These are phyloP conservation scores for Tachypleus tridentatus DNA, from an alignment of 1,140 invertebrate species.

Conservation along the genomic window DNA sequence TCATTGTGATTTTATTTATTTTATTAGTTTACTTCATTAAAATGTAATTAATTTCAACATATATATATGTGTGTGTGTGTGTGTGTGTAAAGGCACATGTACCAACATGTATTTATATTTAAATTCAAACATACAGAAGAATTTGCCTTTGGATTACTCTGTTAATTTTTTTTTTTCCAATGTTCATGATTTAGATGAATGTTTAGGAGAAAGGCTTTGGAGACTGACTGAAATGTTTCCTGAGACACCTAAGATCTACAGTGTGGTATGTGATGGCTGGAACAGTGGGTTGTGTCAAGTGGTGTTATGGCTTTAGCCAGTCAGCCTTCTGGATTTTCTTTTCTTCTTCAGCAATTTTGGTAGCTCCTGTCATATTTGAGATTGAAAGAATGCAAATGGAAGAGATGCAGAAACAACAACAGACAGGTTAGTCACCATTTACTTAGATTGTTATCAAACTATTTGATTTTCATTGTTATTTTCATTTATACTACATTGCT, in stretches of 20 bases:
- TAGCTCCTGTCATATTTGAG: constrained; percentile 87
- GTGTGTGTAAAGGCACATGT: no score
- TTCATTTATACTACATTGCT: no score
- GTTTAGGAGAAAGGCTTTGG: constrained; percentile 63
- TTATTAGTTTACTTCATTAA: no score
- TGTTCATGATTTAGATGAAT: constrained; percentile 61
- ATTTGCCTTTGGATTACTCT: no score
- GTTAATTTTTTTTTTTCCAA: no score
- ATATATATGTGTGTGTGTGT: no score
- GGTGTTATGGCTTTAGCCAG: constrained; percentile 59
- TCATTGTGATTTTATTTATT: no score
- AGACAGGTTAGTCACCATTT: constrained; percentile 53
- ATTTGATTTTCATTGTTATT: no score
- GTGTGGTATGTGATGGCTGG: constrained; percentile 37
- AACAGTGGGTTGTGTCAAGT: constrained; percentile 30
- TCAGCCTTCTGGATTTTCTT: constrained; percentile 63
- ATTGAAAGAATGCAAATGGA: constrained; percentile 81
- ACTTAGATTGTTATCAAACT: no score
- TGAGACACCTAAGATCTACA: constrained; percentile 47
- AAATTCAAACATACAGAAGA: no score
- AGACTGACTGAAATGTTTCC: constrained; percentile 94
- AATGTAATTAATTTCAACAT: no score
- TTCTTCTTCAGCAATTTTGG: constrained; percentile 75
- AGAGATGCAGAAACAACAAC: constrained; percentile 81
- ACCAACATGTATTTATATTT: no score